Conservation (phyloP, 2,113 vertebrate genomes). For the Hemibagrus wyckioides region DNA sequence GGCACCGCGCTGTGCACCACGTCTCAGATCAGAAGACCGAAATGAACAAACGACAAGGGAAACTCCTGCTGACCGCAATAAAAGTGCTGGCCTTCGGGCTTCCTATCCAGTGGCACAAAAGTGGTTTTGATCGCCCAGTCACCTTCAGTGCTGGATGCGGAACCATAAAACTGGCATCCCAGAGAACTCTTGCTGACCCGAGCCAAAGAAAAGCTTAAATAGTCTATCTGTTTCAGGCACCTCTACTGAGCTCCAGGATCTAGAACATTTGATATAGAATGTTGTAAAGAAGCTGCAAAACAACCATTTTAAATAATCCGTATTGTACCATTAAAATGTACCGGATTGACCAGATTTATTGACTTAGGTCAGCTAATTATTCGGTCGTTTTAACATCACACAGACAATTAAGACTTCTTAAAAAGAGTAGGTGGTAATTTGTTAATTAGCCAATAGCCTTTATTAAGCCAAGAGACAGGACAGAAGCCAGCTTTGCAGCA, state of each 20-base stretch:
- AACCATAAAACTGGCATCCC: constrained; percentile 61
- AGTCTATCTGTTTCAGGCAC: constrained; percentile 5
- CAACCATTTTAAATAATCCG: too few species aligned
- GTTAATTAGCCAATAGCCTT: constrained; percentile 25
- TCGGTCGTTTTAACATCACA: background rate
- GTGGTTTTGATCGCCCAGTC: constrained; percentile 52
- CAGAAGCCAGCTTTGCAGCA: constrained; percentile 34
- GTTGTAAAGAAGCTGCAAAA: background rate
- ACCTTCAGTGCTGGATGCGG: constrained; percentile 36
- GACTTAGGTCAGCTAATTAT: constrained; percentile 10
- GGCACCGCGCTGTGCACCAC: constrained; percentile 32
- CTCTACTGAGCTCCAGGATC: constrained; percentile 8
- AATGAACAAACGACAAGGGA: constrained; percentile 56
- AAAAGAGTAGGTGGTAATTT: background rate
- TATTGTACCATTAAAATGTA: background rate
- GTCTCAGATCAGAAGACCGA: constrained; percentile 47
- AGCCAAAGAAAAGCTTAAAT: constrained; percentile 19
- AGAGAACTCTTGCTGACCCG: constrained; percentile 57
- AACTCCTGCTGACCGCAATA: constrained; percentile 58
- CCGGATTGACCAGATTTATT: background rate
- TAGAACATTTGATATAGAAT: background rate
- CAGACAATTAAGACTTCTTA: background rate
- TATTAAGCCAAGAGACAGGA: background rate
- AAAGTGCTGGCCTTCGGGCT: constrained; percentile 54
- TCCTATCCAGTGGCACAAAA: constrained; percentile 54